Conservation (phyloP, 2,888 invertebrate genomes). For the Acholoe squamosa region DNA sequence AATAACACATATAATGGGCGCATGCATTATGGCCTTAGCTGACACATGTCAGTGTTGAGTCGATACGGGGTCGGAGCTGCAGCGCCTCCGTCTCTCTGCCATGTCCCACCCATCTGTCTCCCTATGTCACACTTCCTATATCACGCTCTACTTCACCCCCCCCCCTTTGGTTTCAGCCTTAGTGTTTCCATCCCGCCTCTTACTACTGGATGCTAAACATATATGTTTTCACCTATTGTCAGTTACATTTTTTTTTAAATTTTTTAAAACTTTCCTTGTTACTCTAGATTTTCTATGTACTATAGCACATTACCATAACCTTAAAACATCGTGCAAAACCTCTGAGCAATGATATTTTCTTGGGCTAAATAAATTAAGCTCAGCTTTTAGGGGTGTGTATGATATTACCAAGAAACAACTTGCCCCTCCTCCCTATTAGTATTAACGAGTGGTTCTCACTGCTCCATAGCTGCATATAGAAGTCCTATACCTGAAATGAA, state of each 20-base stretch:
- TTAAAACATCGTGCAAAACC: too few relatives aligned
- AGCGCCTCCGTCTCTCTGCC: background rate
- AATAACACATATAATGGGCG: slow-evolving; percentile 50
- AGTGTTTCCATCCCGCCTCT: background rate
- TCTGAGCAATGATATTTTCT: too few relatives aligned
- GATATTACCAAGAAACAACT: too few relatives aligned
- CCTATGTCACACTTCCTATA: background rate
- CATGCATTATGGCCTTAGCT: slow-evolving; percentile 39
- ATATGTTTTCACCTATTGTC: background rate
- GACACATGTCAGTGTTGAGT: slow-evolving; percentile 38
- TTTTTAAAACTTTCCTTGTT: too few relatives aligned
- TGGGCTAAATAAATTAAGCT: too few relatives aligned
- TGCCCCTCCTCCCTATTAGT: too few relatives aligned
- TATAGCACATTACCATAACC: too few relatives aligned
- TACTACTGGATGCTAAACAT: background rate
- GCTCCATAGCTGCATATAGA: too few relatives aligned
- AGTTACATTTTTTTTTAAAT: too few relatives aligned
- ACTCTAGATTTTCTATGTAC: too few relatives aligned
- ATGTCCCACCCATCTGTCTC: background rate
- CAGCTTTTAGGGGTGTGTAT: too few relatives aligned
- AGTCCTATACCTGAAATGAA: background rate
- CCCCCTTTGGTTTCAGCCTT: background rate
- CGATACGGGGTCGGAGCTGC: background rate
- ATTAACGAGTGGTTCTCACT: too few relatives aligned
- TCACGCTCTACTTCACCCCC: slow-evolving; percentile 7